phyloP scores from a whole-genome alignment of 2,888 invertebrate species.

The Acheta domesticus region DNA sequence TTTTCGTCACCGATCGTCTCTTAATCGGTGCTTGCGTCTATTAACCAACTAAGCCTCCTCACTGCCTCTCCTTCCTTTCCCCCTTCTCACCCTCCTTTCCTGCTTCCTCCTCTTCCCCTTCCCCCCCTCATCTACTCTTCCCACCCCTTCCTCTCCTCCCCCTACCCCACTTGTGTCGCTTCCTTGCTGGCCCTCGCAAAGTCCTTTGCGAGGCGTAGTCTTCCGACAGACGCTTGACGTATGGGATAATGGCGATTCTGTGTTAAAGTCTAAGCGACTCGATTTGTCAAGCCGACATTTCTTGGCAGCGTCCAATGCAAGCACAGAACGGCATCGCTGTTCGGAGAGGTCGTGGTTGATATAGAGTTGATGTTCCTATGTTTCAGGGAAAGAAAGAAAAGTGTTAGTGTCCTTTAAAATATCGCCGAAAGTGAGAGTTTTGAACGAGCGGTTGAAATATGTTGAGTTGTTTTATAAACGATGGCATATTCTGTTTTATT shows the following conservation, averaged over 20 bases:
- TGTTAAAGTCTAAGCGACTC: constrained; percentile 9
- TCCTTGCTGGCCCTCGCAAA: neutral
- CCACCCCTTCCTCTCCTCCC: neutral
- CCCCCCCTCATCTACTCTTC: neutral
- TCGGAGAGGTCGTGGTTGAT: neutral
- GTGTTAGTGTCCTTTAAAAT: too few species aligned
- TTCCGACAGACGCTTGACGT: constrained; percentile 6
- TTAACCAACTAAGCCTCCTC: too few species aligned
- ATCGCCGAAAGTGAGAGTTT: too few species aligned
- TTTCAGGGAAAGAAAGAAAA: too few species aligned
- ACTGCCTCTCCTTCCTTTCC: neutral
- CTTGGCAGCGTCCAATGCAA: neutral
- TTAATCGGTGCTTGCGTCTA: too few species aligned
- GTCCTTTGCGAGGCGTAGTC: neutral
- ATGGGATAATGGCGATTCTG: constrained; percentile 18
- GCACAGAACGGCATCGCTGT: neutral
- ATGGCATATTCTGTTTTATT: too few species aligned
- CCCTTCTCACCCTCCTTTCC: neutral
- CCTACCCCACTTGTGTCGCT: neutral
- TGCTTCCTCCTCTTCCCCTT: neutral
- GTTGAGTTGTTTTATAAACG: too few species aligned
- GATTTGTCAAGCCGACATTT: neutral
- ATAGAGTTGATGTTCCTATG: neutral
- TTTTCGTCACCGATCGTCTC: too few species aligned
- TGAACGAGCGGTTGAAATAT: too few species aligned